These are phyloP conservation scores for Cylindroiulus punctatus DNA, from an alignment of 2,888 invertebrate species.

Conservation along the genomic window DNA sequence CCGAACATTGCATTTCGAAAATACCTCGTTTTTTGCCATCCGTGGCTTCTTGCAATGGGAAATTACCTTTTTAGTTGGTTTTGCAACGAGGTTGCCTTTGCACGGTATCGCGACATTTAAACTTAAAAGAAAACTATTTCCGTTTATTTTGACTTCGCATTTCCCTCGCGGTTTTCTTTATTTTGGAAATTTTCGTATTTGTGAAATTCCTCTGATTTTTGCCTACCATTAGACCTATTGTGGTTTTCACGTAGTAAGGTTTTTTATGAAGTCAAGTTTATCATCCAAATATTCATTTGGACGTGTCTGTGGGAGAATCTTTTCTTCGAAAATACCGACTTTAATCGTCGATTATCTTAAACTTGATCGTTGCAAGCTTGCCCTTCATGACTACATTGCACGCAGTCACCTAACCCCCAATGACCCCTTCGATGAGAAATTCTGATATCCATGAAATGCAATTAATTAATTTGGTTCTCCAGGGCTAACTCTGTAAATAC, in stretches of 20 bases:
- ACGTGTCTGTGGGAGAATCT: too few relatives aligned
- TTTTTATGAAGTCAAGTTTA: too few relatives aligned
- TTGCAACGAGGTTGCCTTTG: not conserved
- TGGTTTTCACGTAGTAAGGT: not conserved
- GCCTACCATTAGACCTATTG: not conserved
- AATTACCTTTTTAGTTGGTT: not conserved
- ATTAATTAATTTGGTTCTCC: constrained; percentile 38
- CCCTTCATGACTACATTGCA: not conserved
- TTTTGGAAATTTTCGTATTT: not conserved
- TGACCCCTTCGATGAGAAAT: not conserved
- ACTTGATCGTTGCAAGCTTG: not conserved
- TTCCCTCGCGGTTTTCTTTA: not conserved
- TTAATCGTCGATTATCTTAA: too few relatives aligned
- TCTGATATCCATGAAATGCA: constrained; percentile 17
- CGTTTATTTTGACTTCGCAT: constrained; percentile 22
- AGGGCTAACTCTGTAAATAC: constrained; percentile 36
- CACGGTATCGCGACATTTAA: not conserved
- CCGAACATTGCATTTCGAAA: not conserved
- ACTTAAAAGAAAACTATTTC: constrained; percentile 11
- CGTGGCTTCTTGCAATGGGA: not conserved
- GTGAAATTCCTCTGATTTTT: not conserved
- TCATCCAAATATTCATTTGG: too few relatives aligned
- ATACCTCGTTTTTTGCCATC: not conserved
- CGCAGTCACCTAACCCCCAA: not conserved
- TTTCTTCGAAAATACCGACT: too few relatives aligned